phyloP scores from a whole-genome alignment of 2,113 vertebrate species.

The Macrotus californicus region DNA sequence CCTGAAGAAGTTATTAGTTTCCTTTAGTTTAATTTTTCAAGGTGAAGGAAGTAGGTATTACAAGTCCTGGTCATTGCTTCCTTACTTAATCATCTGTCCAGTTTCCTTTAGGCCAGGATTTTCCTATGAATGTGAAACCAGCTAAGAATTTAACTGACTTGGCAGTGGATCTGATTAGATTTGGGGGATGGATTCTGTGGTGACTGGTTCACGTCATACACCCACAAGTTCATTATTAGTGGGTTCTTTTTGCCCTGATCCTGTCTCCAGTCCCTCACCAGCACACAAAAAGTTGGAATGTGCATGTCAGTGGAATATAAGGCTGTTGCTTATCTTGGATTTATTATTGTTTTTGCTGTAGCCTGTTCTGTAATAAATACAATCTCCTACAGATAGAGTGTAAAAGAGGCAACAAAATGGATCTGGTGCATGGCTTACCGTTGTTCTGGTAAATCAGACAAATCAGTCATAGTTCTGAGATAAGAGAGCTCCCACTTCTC shows the following conservation, averaged over 20 bases:
- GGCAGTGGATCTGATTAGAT: background rate
- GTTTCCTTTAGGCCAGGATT: background rate
- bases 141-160: background rate
- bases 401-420: conserved; percentile 47
- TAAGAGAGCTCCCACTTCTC: background rate
- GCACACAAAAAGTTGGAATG: background rate
- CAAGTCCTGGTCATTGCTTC: background rate
- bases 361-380: conserved; percentile 53
- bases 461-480: conserved; percentile 7
- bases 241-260: background rate
- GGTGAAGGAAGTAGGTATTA: background rate
- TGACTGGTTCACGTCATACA: background rate
- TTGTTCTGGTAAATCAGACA: conserved; percentile 53
- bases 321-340: conserved; percentile 35
- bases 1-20: background rate
- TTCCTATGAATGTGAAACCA: background rate
- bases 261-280: background rate
- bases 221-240: background rate
- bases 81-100: background rate
- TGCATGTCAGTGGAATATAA: background rate
- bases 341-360: conserved; percentile 59
- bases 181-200: background rate
- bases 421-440: background rate
- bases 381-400: conserved; percentile 33
- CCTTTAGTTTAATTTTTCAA: conserved; percentile 15